phyloP scores from a whole-genome alignment of 2,113 vertebrate genomes.

The Corydoras maculifer region DNA sequence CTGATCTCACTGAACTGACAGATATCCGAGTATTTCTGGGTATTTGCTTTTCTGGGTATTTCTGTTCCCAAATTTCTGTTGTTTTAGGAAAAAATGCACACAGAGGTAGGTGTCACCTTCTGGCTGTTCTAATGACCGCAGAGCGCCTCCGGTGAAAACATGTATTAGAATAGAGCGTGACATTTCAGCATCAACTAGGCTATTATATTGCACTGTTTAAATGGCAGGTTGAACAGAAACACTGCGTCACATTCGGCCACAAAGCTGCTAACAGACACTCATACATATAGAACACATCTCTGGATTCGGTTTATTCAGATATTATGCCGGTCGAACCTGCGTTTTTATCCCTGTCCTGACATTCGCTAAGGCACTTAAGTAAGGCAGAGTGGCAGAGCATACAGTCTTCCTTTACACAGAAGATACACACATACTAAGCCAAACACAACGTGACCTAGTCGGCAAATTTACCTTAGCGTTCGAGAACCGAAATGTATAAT shows the following conservation, averaged over 20 bases:
- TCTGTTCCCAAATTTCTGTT: conserved; percentile 28
- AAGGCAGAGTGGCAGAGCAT: conserved; percentile 44
- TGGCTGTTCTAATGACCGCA: conserved; percentile 37
- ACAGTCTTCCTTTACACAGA: conserved; percentile 14
- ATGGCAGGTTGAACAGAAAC: conserved; percentile 42
- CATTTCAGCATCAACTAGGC: conserved; percentile 43
- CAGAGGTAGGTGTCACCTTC: conserved; percentile 23
- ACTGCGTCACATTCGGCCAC: conserved; percentile 19
- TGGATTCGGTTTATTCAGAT: conserved; percentile 37
- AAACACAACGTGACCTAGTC: conserved; percentile 27
- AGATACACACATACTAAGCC: conserved; percentile 13
- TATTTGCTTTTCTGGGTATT: conserved; percentile 15
- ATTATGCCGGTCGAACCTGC: conserved; percentile 43
- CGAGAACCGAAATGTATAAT: conserved; percentile 39
- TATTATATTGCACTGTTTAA: conserved; percentile 39
- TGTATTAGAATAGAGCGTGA: conserved; percentile 44
- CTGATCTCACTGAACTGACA: not conserved
- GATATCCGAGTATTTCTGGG: not conserved
- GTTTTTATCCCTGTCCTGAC: conserved; percentile 46
- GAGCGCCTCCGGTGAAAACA: conserved; percentile 43
- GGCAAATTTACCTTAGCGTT: conserved; percentile 32
- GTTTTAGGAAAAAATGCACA: conserved; percentile 20
- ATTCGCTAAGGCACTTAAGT: conserved; percentile 41
- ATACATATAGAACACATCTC: conserved; percentile 25
- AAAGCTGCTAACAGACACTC: conserved; percentile 19